Evolutionary conservation across 2,797 vertebrate species (phyloP), one percentile per base, ranked within the genome.

Genomic region (Hoplostethus atlanticus): DNA sequence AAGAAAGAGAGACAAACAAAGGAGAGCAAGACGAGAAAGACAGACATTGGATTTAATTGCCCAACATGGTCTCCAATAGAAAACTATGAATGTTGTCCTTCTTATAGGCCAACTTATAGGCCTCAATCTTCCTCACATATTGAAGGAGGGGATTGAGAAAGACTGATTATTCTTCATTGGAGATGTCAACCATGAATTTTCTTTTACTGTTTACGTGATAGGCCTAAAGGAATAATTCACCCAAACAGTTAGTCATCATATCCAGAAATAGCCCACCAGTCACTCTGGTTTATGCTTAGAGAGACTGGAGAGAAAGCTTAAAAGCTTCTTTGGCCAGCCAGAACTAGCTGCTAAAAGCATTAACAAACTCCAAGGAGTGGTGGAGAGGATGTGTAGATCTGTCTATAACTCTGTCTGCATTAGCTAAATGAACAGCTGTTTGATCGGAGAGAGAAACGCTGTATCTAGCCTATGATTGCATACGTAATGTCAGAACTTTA

Each of bases 301-400:
- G 68, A 81, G 61, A 68, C 10, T 15, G 46, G 65, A 44, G 61
- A 78, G 52, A 7, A 52, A 64, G 71, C 71, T 64, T 90, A 87
- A 90, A 87, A 89, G 87, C 85, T 84, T 86, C 75, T 86, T 79
- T 89, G 80, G 80, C 65, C 60, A 54, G 56, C n/a, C 61, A 76
- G 60, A 84, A 67, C 50, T 28, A 10, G 53, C 67, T 71, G 67
- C 69, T 66, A 53, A 80, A 61, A 67, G 75, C 89, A 87, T 86
- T 85, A 83, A 79, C 55, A 79, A 81, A 80, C 73, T 64, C 28
- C 28, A 28, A 28, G 28, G 28, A 28, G 28, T 28, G 38, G 30
- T 80, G 0, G 6, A 68, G 60, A 85, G 34, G 72, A 77, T 82
- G 71, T 34, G 53, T 81, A 36, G 53, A 55, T 82, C 53, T 60